Percentiles rank a stretch among this genome's conserved stretches.
Conservation (phyloP, 2,113 vertebrate genomes). For the Natator depressus region DNA sequence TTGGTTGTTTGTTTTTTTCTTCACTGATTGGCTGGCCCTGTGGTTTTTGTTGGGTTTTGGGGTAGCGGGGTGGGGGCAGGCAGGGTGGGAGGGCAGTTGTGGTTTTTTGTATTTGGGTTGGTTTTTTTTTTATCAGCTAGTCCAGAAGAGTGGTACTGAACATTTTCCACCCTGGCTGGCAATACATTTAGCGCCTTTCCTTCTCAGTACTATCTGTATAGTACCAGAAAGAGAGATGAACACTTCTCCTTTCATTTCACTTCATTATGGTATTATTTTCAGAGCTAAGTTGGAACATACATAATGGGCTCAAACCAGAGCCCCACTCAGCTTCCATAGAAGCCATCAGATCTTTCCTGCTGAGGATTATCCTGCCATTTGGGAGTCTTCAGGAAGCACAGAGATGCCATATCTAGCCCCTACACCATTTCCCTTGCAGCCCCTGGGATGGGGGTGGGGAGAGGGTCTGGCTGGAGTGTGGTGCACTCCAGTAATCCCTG, state of each 20-base stretch:
- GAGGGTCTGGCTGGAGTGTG: background rate
- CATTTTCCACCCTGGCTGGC: background rate
- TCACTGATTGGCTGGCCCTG: background rate
- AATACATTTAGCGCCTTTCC: background rate
- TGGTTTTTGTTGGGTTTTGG: background rate
- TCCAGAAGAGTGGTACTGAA: background rate
- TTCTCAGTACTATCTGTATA: background rate
- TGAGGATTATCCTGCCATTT: background rate
- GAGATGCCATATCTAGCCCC: background rate
- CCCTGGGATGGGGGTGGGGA: fast-evolving
- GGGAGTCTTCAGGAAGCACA: background rate
- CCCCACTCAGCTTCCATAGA: background rate
- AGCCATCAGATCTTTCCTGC: background rate
- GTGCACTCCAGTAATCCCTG: fast-evolving
- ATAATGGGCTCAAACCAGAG: background rate
- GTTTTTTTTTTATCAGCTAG: background rate
- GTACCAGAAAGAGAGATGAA: background rate
- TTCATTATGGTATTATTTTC: background rate
- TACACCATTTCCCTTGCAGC: background rate
- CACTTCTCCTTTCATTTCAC: background rate
- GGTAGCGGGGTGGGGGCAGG: too few relatives aligned
- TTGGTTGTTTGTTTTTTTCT: background rate
- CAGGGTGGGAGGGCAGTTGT: too few relatives aligned
- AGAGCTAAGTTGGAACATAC: background rate
- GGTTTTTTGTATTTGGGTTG: background rate